A percentile compares a stretch with the other conserved stretches of the same genome.
Evolutionary conservation across 2,113 vertebrate species (phyloP).

Genomic region (Ammodramus savannarum): DNA sequence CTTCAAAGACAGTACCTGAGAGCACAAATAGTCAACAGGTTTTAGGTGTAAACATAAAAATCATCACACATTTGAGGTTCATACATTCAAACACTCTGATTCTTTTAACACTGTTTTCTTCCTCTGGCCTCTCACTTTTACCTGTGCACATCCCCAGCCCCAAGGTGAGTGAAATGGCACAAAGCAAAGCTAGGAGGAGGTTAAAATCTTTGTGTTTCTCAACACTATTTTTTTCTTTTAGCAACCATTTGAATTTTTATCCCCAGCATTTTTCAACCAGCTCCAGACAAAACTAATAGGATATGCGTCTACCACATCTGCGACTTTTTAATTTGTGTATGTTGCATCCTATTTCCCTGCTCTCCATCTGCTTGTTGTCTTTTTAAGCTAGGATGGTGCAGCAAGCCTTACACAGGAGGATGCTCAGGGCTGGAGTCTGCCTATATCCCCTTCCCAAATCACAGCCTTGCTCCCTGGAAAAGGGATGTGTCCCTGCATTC

Average conservation of each 20-base stretch:
- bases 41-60: background rate
- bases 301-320: conserved; percentile 47
- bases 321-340: conserved; percentile 40
- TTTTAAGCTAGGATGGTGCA: background rate
- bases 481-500: background rate
- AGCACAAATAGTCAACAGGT: background rate
- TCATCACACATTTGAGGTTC: background rate
- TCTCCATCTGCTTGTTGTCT: conserved; percentile 45
- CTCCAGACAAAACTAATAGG: conserved; percentile 52
- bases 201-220: background rate
- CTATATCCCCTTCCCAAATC: background rate
- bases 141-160: background rate
- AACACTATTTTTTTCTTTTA: background rate
- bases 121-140: background rate
- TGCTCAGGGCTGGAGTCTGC: background rate
- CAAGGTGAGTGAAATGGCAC: background rate
- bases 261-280: background rate
- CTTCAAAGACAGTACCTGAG: rapidly evolving
- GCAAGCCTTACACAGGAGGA: background rate
- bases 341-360: conserved; percentile 32
- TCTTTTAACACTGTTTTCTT: background rate
- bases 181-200: background rate
- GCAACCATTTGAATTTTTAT: background rate
- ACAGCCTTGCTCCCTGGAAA: background rate
- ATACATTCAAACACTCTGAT: background rate